Evolutionary conservation across 2,888 invertebrate genomes (phyloP), one percentile per base, ranked within the genome.

Genomic region (Mesoligia furuncula): DNA sequence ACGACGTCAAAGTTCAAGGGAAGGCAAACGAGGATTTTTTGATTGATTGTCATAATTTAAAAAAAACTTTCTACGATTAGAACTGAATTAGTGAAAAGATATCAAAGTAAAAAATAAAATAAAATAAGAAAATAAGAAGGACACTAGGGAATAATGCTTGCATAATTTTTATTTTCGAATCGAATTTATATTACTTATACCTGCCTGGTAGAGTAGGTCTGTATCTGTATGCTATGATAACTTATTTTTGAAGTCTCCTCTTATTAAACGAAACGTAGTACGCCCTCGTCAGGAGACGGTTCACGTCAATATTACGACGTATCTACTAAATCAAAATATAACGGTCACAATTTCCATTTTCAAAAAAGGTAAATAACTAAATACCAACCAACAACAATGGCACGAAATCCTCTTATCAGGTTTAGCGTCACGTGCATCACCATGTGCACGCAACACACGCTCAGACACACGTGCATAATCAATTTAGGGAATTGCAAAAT

Each of bases 401-500:
- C 67, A 75, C 72, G 69, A 73, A 75, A 74, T 75, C 54, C 45
- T 75, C 75, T 80, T 88, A 87, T 88, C 89, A 82, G 72, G 82
- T 81, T 65, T 69, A 48, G 39, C 75, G 65, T 65, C 75, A 79
- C 84, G 79, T 85, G 83, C 64, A 72, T 54, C 81, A 73, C 85
- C 85, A 86, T 83, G 84, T 87, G 87, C 76, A 77, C 74, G 73
- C 73, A 57, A 83, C 77, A 66, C 74, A 76, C 77, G 61, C 48
- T 71, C 68, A 51, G 54, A 87, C 83, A 87, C 83, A 88, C 81
- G 83, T 88, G 85, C 79, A 81, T 79, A 85, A 87, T 83, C 81
- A 87, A 86, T 88, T 83, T 85, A 83, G 80, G 81, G 76, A 73
- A 66, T 61, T 77, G 69, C 80, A 80, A 88, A 83, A 89, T 86